A percentile compares a stretch with the other conserved stretches of the same genome.
phyloP scores from a whole-genome alignment of 2,888 invertebrate genomes.

The Polyommatus iphigenia region DNA sequence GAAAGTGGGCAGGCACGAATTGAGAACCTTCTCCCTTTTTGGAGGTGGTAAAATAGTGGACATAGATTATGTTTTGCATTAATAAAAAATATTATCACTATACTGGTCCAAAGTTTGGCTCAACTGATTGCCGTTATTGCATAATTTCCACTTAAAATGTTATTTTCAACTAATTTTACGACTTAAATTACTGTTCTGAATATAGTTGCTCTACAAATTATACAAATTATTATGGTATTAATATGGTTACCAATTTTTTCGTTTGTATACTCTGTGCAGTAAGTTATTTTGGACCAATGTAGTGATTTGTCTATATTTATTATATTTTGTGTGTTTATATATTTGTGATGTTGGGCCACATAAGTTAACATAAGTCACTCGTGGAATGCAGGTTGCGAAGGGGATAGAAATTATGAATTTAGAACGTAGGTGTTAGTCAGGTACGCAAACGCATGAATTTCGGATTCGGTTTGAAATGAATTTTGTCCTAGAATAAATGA shows the following conservation, averaged over 20 bases:
- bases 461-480: background rate
- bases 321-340: conserved; percentile 38
- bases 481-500: background rate
- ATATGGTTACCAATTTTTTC: background rate
- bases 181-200: background rate
- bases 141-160: background rate
- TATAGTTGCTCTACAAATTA: background rate
- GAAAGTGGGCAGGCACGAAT: background rate
- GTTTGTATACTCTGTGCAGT: background rate
- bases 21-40: background rate
- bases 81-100: background rate
- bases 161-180: background rate
- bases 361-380: conserved; percentile 71
- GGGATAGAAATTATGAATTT: conserved; percentile 28
- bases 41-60: conserved; percentile 2
- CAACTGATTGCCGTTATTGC: background rate
- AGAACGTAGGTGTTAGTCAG: conserved; percentile 15
- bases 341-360: conserved; percentile 73
- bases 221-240: no score
- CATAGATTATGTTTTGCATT: background rate
- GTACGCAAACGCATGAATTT: background rate
- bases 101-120: conserved; percentile 6
- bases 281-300: conserved; percentile 12
- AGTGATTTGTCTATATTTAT: background rate
- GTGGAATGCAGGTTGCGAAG: conserved; percentile 50